Conservation (phyloP, 1,140 invertebrate genomes). For the Meloidogyne hapla region DNA sequence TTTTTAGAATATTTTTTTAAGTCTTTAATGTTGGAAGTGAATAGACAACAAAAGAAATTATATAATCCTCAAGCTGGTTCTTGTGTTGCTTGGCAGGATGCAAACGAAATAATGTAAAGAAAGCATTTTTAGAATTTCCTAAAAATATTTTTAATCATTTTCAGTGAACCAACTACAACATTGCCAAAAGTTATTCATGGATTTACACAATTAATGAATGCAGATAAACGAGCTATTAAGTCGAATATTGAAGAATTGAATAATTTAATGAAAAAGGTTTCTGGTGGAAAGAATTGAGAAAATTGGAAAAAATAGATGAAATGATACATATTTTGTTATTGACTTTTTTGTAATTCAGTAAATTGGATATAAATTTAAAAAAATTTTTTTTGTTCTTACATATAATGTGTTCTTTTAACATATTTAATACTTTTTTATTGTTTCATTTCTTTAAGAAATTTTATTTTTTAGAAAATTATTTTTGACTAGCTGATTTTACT, state of each 20-base stretch:
- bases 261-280: neutral
- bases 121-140: neutral
- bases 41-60: slow-evolving; percentile 21
- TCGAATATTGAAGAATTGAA: neutral
- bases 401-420: too few species aligned
- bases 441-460: neutral
- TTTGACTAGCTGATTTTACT: neutral
- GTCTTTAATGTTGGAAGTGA: slow-evolving; percentile 19
- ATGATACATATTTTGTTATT: too few species aligned
- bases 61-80: neutral
- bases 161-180: neutral
- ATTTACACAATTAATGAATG: slow-evolving; percentile 26
- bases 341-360: neutral
- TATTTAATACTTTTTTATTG: neutral
- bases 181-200: slow-evolving; percentile 5
- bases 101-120: too few species aligned
- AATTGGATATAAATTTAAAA: neutral
- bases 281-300: neutral
- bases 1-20: neutral
- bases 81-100: slow-evolving; percentile 8
- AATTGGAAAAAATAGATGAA: too few species aligned
- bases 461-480: neutral
- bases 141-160: slow-evolving; percentile 2
- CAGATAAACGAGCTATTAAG: slow-evolving; percentile 23
- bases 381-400: neutral